Base-by-base conservation (phyloP, 1,140 invertebrate genomes). In the Rhyacophila brunnea region DNA sequence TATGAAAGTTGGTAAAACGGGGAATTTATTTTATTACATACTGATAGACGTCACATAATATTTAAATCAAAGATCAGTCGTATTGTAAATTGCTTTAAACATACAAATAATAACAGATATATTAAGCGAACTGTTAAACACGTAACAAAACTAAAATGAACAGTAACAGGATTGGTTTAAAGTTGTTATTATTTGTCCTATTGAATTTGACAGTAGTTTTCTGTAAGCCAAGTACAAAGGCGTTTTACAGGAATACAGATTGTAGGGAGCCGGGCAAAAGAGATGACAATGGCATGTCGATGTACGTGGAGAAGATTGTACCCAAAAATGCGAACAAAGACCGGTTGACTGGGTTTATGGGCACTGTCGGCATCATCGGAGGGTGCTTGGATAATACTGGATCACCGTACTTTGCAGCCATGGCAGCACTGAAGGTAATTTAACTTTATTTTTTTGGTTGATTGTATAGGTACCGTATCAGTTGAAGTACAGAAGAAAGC, bases 331-430 rank as follows among this genome's bases (percentile, higher is more conserved):
- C 40, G 20, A 23, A 42, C 9, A 18, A 6, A 4, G n/a, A 36
- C 36, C 9, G 20, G 15, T 28, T 50, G 6, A 57, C 52, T 18
- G 60, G 60, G n/a, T 58, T 32, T 40, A 34, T 49, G 36, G 60
- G 60, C 7, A 62, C 60, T 1, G 34, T 62, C 1, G 54, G 48
- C 3, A 34, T 62, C 2, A 13, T 62, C 0, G 60, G 60, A 1
- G 60, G 60, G 11, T 32, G 20, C 28, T 3, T 6, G 0, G 35
- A 54, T 13, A 11, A 42, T 17, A 10, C 45, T 10, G 50, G 48
- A 10, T 19, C 45, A 19, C 42, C 55, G 14, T 62, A 56, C 15
- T 58, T 62, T 18, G 43, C 60, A 2, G 60, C 55, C 2, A 58
- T 58, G 5, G 48, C 40, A 4, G 55, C 55, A 7, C 45, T 62